A percentile compares a stretch with the other conserved stretches of the same genome.
These are phyloP conservation scores for Harpia harpyja DNA, from an alignment of 2,797 vertebrate species.

Conservation along the genomic window DNA sequence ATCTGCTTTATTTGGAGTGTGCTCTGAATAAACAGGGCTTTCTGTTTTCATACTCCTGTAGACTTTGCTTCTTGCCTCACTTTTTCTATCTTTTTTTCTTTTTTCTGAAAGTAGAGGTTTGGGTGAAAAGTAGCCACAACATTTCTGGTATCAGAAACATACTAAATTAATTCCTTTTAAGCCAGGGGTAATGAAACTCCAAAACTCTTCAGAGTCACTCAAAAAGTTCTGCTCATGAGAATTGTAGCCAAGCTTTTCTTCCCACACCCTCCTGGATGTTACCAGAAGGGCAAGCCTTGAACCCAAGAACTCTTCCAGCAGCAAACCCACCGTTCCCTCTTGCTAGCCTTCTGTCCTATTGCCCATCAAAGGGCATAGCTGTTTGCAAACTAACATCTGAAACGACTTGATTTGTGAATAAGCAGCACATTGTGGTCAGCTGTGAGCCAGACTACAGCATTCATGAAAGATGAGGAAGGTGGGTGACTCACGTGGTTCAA, in stretches of 20 bases:
- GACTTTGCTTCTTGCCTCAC: not conserved
- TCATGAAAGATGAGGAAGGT: slow-evolving; percentile 8
- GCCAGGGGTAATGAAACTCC: not conserved
- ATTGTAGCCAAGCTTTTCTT: not conserved
- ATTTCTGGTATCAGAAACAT: not conserved
- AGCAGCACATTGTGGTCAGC: not conserved
- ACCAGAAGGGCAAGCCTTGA: not conserved
- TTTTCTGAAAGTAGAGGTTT: not conserved
- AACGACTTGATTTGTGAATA: not conserved
- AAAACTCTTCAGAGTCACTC: not conserved
- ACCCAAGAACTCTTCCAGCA: not conserved
- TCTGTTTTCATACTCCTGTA: not conserved
- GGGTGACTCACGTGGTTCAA: not conserved
- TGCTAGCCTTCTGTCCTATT: not conserved
- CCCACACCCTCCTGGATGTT: not conserved
- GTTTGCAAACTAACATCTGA: not conserved
- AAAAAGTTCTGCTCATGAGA: not conserved
- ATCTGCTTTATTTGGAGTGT: not conserved
- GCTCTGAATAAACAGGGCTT: not conserved
- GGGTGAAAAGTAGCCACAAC: not conserved
- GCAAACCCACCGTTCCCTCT: not conserved
- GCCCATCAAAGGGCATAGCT: not conserved
- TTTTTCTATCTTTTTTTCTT: too few species aligned
- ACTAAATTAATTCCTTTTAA: not conserved
- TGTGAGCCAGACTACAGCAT: not conserved